Evolutionary conservation across 2,797 vertebrate species (phyloP).

Genomic region (Alosa sapidissima): DNA sequence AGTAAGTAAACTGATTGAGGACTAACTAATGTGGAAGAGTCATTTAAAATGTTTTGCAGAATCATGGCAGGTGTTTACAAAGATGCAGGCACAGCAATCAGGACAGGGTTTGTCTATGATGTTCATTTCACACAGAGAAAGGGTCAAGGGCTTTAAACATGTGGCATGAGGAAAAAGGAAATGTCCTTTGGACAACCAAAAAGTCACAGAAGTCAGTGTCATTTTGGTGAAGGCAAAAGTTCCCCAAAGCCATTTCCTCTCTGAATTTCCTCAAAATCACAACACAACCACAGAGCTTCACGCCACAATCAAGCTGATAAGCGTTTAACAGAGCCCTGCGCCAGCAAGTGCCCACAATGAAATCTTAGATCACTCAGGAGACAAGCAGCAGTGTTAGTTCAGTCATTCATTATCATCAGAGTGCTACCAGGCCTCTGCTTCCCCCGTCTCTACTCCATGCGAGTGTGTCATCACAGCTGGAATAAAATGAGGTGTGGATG

Average conservation of each 20-base stretch:
- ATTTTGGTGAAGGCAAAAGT: not conserved
- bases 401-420: conserved; percentile 4
- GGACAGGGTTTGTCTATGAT: not conserved
- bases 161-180: not conserved
- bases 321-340: not conserved
- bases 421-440: not conserved
- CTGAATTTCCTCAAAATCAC: not conserved
- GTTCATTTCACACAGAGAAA: not conserved
- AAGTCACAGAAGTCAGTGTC: not conserved
- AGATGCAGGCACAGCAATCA: not conserved
- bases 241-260: conserved; percentile 4
- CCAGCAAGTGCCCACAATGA: not conserved
- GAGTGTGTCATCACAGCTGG: not conserved
- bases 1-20: not conserved
- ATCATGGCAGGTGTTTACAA: not conserved
- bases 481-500: not conserved
- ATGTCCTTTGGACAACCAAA: not conserved
- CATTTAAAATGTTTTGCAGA: not conserved
- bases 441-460: not conserved
- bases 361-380: not conserved
- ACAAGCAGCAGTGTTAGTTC: not conserved
- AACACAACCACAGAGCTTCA: not conserved
- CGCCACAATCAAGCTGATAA: not conserved
- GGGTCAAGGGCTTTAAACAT: not conserved
- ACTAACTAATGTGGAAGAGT: not conserved